phyloP scores from a whole-genome alignment of 2,888 invertebrate species.

The Prosapia bicincta region DNA sequence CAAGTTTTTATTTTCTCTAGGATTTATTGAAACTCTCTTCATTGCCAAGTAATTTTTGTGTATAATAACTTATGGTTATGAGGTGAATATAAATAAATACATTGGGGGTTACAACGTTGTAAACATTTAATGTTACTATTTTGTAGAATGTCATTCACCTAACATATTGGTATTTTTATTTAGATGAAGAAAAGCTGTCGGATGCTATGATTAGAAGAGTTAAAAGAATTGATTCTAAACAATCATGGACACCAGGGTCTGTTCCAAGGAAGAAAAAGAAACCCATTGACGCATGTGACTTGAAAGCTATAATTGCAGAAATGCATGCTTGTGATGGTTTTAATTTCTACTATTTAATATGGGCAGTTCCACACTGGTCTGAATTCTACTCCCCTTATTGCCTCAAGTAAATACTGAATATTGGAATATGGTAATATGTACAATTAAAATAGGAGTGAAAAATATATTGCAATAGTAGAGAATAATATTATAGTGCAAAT shows the following conservation, averaged over 20 bases:
- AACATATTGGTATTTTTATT: not conserved
- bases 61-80: not conserved
- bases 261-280: slow-evolving; percentile 4
- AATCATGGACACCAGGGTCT: not conserved
- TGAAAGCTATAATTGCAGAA: slow-evolving; percentile 22
- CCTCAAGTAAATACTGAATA: slow-evolving; percentile 24
- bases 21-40: not conserved
- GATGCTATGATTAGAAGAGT: not conserved
- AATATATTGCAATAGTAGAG: not conserved
- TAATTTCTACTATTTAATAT: slow-evolving; percentile 23
- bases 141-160: not conserved
- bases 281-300: slow-evolving; percentile 14
- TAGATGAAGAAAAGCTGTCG: not conserved
- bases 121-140: not conserved
- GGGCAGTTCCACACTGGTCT: slow-evolving; percentile 24
- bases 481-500: not conserved
- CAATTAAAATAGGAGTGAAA: too few species aligned
- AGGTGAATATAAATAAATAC: not conserved
- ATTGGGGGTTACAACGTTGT: not conserved
- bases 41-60: not conserved
- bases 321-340: slow-evolving; percentile 8
- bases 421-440: not conserved
- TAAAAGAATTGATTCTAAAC: too few species aligned
- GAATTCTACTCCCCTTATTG: slow-evolving; percentile 28
- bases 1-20: too few species aligned